Percentiles rank a stretch among this genome's conserved stretches.
Conservation (phyloP, 30 jellyfish, hydroid and myxozoan genomes). For the Sanderia malayensis region DNA sequence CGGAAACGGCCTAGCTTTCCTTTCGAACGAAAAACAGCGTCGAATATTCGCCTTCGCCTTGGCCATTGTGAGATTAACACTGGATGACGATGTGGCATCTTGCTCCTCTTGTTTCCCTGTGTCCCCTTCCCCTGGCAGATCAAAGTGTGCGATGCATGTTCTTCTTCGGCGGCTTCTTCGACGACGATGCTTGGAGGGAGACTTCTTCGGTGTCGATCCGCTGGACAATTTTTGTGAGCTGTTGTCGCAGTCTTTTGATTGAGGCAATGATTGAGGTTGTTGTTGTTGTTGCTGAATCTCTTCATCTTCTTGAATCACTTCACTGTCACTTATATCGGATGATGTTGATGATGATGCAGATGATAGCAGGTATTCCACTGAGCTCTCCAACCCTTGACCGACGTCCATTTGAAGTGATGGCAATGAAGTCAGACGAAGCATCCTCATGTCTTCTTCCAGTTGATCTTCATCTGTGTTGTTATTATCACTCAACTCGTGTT, state of each 20-base stretch:
- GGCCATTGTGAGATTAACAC: constrained; percentile 16
- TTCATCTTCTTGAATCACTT: constrained; percentile 45
- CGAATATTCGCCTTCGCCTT: constrained; percentile 26
- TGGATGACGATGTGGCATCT: constrained; percentile 12
- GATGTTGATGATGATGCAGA: no score
- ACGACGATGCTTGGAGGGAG: constrained; percentile 9
- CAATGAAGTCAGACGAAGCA: constrained; percentile 40
- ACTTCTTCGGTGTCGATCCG: constrained; percentile 27
- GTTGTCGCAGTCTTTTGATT: no score
- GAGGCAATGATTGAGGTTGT: constrained; percentile 2
- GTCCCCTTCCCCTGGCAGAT: constrained; percentile 15
- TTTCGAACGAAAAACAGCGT: constrained; percentile 60
- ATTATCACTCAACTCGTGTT: constrained; percentile 38
- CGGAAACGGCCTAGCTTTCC: constrained; percentile 35
- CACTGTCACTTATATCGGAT: constrained; percentile 60
- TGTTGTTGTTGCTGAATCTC: no score
- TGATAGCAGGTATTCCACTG: constrained; percentile 75
- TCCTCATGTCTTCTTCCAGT: constrained; percentile 23
- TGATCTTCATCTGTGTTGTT: constrained; percentile 70
- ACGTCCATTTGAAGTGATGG: constrained; percentile 44
- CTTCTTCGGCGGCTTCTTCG: constrained; percentile 51
- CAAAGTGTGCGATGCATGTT: constrained; percentile 54
- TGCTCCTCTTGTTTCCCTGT: constrained; percentile 5
- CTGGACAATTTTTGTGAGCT: constrained; percentile 43
- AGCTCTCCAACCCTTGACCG: constrained; percentile 74